Percentiles rank a stretch among this genome's conserved stretches.
These are phyloP conservation scores for Brachyhypopomus gauderio DNA, from an alignment of 2,113 vertebrate genomes.

Conservation along the genomic window DNA sequence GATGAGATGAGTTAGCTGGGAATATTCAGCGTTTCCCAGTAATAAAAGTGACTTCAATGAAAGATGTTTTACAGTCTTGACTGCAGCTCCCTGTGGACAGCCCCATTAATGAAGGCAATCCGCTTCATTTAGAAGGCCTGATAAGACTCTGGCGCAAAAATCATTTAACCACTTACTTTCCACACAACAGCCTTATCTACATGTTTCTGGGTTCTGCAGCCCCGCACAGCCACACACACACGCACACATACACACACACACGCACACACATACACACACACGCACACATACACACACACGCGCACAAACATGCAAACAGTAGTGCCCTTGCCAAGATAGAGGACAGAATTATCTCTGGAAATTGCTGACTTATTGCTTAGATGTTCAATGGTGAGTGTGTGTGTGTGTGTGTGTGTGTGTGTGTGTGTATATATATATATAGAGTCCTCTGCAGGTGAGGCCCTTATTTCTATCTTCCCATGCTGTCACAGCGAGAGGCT, in stretches of 20 bases:
- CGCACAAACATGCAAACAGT: not conserved
- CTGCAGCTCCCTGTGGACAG: slow-evolving; percentile 20
- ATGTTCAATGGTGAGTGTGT: not conserved
- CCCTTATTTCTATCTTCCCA: not conserved
- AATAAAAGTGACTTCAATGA: slow-evolving; percentile 35
- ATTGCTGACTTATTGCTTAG: not conserved
- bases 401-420: not conserved
- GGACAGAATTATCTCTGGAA: not conserved
- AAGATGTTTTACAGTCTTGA: slow-evolving; percentile 39
- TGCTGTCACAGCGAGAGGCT: not conserved
- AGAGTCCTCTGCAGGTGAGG: not conserved
- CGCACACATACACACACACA: not conserved
- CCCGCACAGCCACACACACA: too few species aligned
- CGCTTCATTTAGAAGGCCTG: slow-evolving; percentile 21
- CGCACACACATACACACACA: not conserved
- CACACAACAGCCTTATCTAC: not conserved
- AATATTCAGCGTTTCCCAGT: slow-evolving; percentile 35
- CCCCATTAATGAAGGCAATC: slow-evolving; percentile 24
- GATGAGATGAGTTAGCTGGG: slow-evolving; percentile 55
- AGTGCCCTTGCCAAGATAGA: too few species aligned
- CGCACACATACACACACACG: not conserved
- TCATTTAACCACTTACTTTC: slow-evolving; percentile 27
- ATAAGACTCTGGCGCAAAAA: slow-evolving; percentile 26
- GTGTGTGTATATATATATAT: not conserved
- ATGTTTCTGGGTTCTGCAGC: not conserved